A percentile compares a stretch with the other conserved stretches of the same genome.
These are phyloP conservation scores for Rhabdornis inornatus DNA, from an alignment of 2,113 vertebrate species.

Conservation along the genomic window DNA sequence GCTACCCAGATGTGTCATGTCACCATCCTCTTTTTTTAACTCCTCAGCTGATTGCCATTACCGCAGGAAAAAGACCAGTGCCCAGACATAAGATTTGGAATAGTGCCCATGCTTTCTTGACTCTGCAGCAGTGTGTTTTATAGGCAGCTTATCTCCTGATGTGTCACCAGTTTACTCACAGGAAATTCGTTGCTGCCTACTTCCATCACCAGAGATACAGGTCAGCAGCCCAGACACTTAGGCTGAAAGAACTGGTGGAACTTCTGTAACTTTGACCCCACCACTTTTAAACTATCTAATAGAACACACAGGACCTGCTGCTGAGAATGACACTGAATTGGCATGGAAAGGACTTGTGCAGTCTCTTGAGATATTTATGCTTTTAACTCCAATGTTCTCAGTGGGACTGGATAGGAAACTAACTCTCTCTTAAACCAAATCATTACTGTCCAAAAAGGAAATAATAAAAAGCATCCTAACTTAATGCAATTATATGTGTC, in stretches of 20 bases:
- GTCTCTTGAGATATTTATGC: neutral
- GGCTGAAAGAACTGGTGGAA: neutral
- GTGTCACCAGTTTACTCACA: neutral
- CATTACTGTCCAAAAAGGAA: neutral
- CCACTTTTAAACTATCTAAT: neutral
- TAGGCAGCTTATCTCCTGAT: neutral
- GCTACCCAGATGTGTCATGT: neutral
- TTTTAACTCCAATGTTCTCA: neutral
- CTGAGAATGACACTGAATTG: neutral
- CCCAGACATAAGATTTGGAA: neutral
- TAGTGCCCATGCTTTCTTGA: neutral
- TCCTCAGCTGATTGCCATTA: slow-evolving; percentile 6
- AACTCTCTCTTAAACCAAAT: neutral
- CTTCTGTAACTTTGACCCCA: neutral
- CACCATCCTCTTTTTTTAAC: neutral
- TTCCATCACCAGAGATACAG: neutral
- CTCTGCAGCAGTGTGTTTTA: neutral
- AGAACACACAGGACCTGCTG: neutral
- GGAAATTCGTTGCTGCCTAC: neutral
- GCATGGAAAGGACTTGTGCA: neutral
- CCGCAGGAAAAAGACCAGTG: neutral
- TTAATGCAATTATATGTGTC: neutral
- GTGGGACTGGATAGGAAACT: neutral
- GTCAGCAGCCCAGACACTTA: neutral
- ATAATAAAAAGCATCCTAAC: neutral